These are phyloP conservation scores for Apostichopus californicus DNA, from an alignment of 35 echinoderm and acorn worm genomes.

Conservation along the genomic window DNA sequence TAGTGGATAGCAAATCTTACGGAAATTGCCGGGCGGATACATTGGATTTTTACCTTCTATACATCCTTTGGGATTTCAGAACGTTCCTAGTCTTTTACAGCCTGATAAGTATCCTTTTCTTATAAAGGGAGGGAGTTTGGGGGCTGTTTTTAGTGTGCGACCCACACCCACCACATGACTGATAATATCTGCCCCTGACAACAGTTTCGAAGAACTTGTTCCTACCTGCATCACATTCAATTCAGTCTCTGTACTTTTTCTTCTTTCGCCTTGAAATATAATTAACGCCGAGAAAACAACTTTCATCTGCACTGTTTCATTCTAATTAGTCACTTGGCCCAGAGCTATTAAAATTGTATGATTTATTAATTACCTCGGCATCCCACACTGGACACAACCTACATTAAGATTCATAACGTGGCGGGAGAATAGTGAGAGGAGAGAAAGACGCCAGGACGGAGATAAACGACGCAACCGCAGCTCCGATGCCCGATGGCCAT, in stretches of 20 bases:
- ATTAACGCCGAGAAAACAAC: background rate
- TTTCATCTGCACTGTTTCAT: background rate
- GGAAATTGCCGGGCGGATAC: too few relatives aligned
- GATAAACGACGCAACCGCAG: background rate
- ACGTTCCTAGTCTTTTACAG: too few relatives aligned
- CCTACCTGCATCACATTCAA: background rate
- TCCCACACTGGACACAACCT: background rate
- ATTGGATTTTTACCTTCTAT: too few relatives aligned
- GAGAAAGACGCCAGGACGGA: background rate
- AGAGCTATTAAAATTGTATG: background rate
- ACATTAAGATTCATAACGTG: background rate
- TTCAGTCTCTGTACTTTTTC: background rate
- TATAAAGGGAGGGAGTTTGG: too few relatives aligned
- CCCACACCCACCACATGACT: too few relatives aligned
- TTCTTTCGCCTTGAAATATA: background rate
- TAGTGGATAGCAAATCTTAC: too few relatives aligned
- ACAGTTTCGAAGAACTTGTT: too few relatives aligned
- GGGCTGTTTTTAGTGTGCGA: too few relatives aligned
- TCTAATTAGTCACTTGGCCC: background rate
- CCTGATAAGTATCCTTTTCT: too few relatives aligned
- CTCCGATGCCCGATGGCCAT: background rate
- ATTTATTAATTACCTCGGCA: background rate
- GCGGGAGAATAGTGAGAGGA: background rate
- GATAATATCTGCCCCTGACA: too few relatives aligned
- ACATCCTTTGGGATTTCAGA: too few relatives aligned